A percentile compares a stretch with the other conserved stretches of the same genome.
Evolutionary conservation across 2,797 vertebrate genomes (phyloP).

Genomic region (Myripristis jacobus): DNA sequence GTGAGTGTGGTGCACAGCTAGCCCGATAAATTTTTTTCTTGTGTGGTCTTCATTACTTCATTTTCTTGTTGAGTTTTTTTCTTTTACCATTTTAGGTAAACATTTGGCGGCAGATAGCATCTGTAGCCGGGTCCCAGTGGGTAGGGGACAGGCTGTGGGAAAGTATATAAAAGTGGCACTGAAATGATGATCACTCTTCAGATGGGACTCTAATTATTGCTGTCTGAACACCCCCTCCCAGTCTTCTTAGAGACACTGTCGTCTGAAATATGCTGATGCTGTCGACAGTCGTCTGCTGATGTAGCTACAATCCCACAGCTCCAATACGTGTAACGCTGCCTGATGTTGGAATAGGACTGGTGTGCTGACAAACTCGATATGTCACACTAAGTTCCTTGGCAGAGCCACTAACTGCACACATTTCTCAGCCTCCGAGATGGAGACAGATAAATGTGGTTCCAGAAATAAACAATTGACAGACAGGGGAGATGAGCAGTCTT

Average conservation of each 20-base stretch:
- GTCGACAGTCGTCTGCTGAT: constrained; percentile 59
- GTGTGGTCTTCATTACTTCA: constrained; percentile 21
- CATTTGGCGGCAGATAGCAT: constrained; percentile 81
- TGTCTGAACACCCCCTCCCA: constrained; percentile 81
- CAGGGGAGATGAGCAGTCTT: constrained; percentile 18
- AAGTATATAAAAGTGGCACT: constrained; percentile 83
- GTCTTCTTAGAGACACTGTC: constrained; percentile 65
- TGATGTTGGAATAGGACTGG: constrained; percentile 11
- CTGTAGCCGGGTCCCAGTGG: constrained; percentile 71
- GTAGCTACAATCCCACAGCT: constrained; percentile 23
- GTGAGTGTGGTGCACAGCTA: not conserved
- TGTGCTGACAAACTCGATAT: constrained; percentile 39
- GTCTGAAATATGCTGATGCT: constrained; percentile 56
- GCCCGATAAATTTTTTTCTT: not conserved
- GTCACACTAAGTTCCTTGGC: constrained; percentile 21
- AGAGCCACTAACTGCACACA: constrained; percentile 14
- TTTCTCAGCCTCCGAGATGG: constrained; percentile 34
- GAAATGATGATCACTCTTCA: constrained; percentile 80
- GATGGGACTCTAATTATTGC: constrained; percentile 81
- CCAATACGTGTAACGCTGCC: constrained; percentile 24
- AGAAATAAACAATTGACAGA: constrained; percentile 7
- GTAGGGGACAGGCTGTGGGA: constrained; percentile 85
- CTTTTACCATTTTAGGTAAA: constrained; percentile 78
- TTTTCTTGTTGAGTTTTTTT: constrained; percentile 49
- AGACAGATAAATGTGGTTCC: constrained; percentile 45